Evolutionary conservation across 2,888 invertebrate species (phyloP).

Genomic region (Xanthostigma xanthostigma): DNA sequence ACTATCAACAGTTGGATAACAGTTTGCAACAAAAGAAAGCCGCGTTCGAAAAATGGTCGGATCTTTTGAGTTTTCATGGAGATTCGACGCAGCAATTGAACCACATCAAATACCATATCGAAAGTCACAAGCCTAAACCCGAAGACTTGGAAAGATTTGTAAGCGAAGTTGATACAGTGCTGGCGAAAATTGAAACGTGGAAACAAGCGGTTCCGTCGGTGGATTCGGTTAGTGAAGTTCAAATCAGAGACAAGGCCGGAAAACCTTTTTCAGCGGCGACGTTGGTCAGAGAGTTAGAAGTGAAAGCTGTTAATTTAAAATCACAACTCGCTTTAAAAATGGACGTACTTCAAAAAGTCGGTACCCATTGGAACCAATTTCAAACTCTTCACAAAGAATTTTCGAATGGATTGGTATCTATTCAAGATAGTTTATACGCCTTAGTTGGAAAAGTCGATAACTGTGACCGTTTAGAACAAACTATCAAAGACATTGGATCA

Average conservation of each 20-base stretch:
- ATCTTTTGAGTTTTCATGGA: constrained; percentile 65
- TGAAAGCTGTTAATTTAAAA: constrained; percentile 49
- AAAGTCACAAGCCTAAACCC: constrained; percentile 54
- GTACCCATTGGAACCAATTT: constrained; percentile 65
- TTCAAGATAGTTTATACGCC: constrained; percentile 39
- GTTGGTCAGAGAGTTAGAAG: constrained; percentile 57
- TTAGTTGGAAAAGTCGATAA: constrained; percentile 35
- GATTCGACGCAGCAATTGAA: constrained; percentile 65
- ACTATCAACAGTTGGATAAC: constrained; percentile 62
- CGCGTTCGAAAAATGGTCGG: constrained; percentile 67
- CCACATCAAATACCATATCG: constrained; percentile 66
- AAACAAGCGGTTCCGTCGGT: constrained; percentile 51
- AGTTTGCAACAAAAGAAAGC: constrained; percentile 59
- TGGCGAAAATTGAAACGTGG: constrained; percentile 52
- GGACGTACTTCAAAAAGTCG: constrained; percentile 52
- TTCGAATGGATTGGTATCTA: constrained; percentile 43
- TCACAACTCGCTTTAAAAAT: constrained; percentile 51
- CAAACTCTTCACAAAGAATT: constrained; percentile 56
- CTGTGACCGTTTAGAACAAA: constrained; percentile 32
- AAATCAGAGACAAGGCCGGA: constrained; percentile 54
- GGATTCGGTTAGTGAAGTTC: constrained; percentile 51
- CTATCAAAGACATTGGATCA: constrained; percentile 34
- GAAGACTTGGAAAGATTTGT: constrained; percentile 54
- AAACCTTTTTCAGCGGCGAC: constrained; percentile 57
- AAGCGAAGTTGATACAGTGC: constrained; percentile 51